Percentiles rank a stretch among this genome's conserved stretches.
These are phyloP conservation scores for Pyrrhosoma nymphula DNA, from an alignment of 2,888 invertebrate genomes.

Conservation along the genomic window DNA sequence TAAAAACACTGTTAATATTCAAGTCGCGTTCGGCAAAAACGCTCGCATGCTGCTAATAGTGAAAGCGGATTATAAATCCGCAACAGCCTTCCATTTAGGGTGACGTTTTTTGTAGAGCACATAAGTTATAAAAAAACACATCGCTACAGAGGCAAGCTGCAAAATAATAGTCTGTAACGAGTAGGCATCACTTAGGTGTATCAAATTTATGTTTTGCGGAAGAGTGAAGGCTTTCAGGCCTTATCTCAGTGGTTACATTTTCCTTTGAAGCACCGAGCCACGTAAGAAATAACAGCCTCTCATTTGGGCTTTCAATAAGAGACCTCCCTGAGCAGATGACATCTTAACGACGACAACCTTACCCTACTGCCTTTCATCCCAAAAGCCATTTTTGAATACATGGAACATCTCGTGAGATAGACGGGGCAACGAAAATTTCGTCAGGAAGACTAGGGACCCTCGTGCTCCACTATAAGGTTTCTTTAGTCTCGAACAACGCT, in stretches of 20 bases:
- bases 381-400: too few relatives aligned
- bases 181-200: neutral
- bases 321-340: neutral
- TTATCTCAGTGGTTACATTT: neutral
- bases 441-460: neutral
- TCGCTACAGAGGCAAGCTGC: neutral
- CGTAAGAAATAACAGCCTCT: too few relatives aligned
- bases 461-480: neutral
- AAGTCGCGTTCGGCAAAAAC: too few relatives aligned
- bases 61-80: too few relatives aligned
- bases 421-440: neutral
- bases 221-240: neutral
- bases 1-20: too few relatives aligned
- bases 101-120: too few relatives aligned
- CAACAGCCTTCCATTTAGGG: too few relatives aligned
- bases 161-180: neutral
- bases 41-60: too few relatives aligned
- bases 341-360: neutral
- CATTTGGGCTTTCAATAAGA: neutral
- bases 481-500: too few relatives aligned
- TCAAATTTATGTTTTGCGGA: conserved; percentile 8
- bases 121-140: neutral
- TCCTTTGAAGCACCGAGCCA: neutral
- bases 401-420: neutral
- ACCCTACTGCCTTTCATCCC: too few relatives aligned